phyloP scores from a whole-genome alignment of 2,888 invertebrate genomes.

The Lissonota sp. region DNA sequence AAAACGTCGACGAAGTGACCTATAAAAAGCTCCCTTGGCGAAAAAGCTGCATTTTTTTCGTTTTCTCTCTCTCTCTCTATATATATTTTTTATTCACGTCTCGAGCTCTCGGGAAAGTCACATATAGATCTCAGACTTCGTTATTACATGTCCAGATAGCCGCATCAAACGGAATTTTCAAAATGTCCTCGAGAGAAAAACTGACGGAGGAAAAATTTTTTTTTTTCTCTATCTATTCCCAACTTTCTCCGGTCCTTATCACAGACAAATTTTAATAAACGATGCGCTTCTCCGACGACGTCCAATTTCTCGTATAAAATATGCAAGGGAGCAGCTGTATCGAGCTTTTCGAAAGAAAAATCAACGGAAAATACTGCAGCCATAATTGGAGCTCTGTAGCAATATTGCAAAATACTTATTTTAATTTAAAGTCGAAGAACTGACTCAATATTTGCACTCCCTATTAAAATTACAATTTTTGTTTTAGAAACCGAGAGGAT shows the following conservation, averaged over 20 bases:
- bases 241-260: not conserved
- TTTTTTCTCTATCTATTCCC: not conserved
- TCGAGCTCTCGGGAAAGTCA: no score
- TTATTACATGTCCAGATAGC: conserved; percentile 25
- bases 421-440: no score
- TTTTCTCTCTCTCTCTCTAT: not conserved
- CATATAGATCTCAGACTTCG: conserved; percentile 20
- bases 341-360: conserved; percentile 6
- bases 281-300: conserved; percentile 22
- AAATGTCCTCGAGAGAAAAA: conserved; percentile 18
- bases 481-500: no score
- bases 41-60: conserved; percentile 39
- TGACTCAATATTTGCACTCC: no score
- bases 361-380: not conserved
- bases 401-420: no score
- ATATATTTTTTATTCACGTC: no score
- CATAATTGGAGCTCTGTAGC: no score
- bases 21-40: conserved; percentile 27
- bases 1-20: conserved; percentile 42
- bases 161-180: conserved; percentile 56
- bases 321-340: conserved; percentile 3
- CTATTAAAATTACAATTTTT: no score
- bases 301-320: conserved; percentile 12
- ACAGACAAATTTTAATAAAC: conserved; percentile 37
- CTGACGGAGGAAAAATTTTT: no score